Evolutionary conservation across 2,113 vertebrate species (phyloP).

Genomic region (Baryphthengus martii): DNA sequence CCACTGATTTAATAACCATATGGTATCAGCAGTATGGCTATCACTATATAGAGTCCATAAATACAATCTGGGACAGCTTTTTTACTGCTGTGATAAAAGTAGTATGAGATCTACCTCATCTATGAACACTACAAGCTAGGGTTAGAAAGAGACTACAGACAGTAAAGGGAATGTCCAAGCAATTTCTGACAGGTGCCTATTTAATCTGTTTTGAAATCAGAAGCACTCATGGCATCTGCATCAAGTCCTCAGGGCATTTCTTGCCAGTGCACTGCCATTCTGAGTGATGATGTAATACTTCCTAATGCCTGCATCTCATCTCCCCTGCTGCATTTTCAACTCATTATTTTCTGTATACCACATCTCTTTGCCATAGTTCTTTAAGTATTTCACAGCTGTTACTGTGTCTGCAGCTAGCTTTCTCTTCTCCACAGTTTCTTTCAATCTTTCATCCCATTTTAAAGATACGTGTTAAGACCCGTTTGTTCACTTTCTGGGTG

Average conservation of each 20-base stretch:
- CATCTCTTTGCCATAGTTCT: not conserved
- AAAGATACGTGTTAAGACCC: not conserved
- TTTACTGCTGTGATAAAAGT: not conserved
- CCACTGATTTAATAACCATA: not conserved
- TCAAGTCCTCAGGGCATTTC: not conserved
- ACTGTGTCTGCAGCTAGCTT: not conserved
- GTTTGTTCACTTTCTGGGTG: not conserved
- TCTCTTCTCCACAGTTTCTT: not conserved
- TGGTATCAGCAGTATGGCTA: not conserved
- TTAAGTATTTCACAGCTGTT: not conserved
- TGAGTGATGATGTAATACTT: not conserved
- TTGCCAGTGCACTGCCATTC: not conserved
- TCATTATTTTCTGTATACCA: not conserved
- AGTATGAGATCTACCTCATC: not conserved
- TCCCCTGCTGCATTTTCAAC: not conserved
- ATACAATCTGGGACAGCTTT: not conserved
- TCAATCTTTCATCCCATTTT: not conserved
- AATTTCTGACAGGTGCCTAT: not conserved
- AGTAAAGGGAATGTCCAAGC: not conserved
- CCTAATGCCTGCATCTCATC: not conserved
- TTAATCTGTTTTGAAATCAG: not conserved
- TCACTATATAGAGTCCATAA: too few relatives aligned
- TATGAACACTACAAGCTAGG: not conserved
- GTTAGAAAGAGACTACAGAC: not conserved
- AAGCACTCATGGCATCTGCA: not conserved